A percentile compares a stretch with the other conserved stretches of the same genome.
Conservation (phyloP, 2,113 vertebrate species). For the Hyaena hyaena region DNA sequence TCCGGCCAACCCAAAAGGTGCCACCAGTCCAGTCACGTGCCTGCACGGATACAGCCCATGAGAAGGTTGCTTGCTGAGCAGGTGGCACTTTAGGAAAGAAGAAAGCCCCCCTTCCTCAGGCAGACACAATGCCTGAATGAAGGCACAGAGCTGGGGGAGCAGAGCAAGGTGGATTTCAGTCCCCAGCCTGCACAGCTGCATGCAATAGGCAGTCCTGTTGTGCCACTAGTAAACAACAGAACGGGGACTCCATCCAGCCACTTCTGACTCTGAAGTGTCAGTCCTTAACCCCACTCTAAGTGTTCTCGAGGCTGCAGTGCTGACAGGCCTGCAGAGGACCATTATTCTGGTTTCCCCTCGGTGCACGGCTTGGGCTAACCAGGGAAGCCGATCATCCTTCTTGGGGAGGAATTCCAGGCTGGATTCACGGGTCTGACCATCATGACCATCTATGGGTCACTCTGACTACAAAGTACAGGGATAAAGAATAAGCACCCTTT, state of each 20-base stretch:
- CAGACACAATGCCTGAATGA: neutral
- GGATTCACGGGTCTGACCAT: neutral
- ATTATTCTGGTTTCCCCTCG: neutral
- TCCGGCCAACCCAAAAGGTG: neutral
- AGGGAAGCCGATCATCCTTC: neutral
- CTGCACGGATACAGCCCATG: neutral
- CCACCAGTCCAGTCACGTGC: accelerated
- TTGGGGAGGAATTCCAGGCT: neutral
- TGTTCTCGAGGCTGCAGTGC: neutral
- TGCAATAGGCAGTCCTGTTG: neutral
- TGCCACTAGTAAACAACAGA: neutral
- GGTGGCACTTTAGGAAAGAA: neutral
- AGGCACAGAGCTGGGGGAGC: neutral
- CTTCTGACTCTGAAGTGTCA: neutral
- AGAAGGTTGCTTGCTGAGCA: neutral
- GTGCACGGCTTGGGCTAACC: accelerated
- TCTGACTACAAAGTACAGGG: neutral
- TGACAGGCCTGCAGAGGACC: too few species aligned
- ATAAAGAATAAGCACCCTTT: neutral
- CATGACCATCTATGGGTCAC: neutral
- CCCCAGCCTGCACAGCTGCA: neutral
- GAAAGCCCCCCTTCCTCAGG: neutral
- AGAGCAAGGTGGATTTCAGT: neutral
- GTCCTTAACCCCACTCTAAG: neutral
- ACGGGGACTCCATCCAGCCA: neutral